These are phyloP conservation scores for Okapia johnstoni DNA, from an alignment of 2,113 vertebrate genomes.

Conservation along the genomic window DNA sequence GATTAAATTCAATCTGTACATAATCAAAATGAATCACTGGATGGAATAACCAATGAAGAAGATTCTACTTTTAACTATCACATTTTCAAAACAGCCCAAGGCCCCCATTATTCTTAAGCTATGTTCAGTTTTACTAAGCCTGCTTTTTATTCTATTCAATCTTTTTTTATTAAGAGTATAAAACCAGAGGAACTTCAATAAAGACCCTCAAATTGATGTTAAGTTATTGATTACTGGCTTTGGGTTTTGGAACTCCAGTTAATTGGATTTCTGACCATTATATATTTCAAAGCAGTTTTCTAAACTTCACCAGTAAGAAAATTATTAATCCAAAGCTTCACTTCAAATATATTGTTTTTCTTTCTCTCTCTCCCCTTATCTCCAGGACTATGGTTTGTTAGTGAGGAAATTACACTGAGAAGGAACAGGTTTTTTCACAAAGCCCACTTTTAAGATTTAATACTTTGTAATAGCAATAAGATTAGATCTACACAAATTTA, in stretches of 20 bases:
- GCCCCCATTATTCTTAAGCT: neutral
- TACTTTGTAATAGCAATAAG: neutral
- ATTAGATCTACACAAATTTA: neutral
- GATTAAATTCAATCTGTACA: neutral
- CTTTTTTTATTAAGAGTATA: neutral
- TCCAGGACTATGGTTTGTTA: neutral
- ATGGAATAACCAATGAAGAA: neutral
- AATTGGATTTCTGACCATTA: neutral
- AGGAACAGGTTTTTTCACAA: constrained; percentile 7
- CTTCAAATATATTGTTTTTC: neutral
- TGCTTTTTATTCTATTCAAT: neutral
- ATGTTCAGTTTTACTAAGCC: neutral
- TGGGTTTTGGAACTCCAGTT: neutral
- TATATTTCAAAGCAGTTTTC: neutral
- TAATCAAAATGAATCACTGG: neutral
- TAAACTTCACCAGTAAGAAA: neutral
- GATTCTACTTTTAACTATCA: neutral
- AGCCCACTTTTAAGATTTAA: neutral
- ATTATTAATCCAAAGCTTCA: neutral
- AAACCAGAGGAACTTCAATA: neutral
- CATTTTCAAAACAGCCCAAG: neutral
- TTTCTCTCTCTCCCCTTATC: neutral
- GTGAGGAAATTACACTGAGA: constrained; percentile 24
- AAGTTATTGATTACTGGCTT: neutral
- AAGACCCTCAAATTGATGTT: neutral